Conservation (phyloP, 1,140 invertebrate species). For the Habropoda laboriosa region DNA sequence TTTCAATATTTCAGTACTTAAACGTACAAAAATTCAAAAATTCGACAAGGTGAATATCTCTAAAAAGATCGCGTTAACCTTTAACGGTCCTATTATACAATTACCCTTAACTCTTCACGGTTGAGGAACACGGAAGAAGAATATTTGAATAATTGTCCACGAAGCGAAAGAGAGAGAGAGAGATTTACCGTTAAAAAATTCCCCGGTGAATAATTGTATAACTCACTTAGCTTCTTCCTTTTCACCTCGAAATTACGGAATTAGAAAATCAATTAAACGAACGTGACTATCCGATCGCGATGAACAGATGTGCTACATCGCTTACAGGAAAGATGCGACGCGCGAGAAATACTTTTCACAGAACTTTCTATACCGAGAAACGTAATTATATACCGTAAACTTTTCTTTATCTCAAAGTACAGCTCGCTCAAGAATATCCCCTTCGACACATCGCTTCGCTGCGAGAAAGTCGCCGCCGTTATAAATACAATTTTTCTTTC, state of each 20-base stretch:
- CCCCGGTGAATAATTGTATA: background rate
- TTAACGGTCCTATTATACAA: no score
- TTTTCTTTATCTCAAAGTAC: constrained; percentile 23
- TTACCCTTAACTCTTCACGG: no score
- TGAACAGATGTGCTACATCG: background rate
- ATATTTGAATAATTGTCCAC: no score
- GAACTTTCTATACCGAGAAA: constrained; percentile 36
- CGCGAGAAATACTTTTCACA: background rate
- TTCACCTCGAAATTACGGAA: background rate
- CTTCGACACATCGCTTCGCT: constrained; percentile 2
- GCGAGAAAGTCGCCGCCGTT: constrained; percentile 27
- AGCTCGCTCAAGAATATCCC: background rate
- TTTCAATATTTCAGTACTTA: no score
- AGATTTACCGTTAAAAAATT: no score
- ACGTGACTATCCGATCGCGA: background rate
- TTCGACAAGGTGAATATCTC: no score
- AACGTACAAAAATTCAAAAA: no score
- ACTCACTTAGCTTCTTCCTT: background rate
- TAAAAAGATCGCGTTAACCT: no score
- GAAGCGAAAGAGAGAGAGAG: no score
- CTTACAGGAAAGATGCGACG: background rate
- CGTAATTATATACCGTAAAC: constrained; percentile 21
- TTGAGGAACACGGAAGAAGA: no score
- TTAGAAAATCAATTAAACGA: background rate
- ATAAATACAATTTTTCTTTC: constrained; percentile 22